Evolutionary conservation across 2,888 invertebrate species (phyloP).

Genomic region (Agelastica alni): DNA sequence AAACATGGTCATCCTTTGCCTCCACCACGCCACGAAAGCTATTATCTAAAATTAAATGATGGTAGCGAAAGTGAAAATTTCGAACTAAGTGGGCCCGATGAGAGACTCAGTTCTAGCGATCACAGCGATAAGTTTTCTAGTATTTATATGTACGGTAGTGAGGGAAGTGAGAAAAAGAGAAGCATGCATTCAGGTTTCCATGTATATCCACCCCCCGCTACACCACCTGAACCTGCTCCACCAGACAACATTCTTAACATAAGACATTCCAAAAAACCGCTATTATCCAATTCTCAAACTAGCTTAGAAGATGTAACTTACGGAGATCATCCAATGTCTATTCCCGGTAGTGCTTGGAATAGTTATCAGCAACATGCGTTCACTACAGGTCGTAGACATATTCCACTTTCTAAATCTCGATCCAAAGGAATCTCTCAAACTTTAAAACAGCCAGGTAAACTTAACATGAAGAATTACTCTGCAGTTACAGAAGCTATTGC

Average conservation of each 20-base stretch:
- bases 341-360: slow-evolving; percentile 62
- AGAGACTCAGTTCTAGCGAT: slow-evolving; percentile 66
- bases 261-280: slow-evolving; percentile 59
- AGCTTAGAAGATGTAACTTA: slow-evolving; percentile 69
- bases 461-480: slow-evolving; percentile 87
- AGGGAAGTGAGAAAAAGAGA: slow-evolving; percentile 52
- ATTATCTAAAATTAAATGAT: slow-evolving; percentile 69
- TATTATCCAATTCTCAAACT: slow-evolving; percentile 62
- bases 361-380: slow-evolving; percentile 72
- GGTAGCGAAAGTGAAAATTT: slow-evolving; percentile 70
- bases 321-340: slow-evolving; percentile 53
- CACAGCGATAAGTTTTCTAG: slow-evolving; percentile 70
- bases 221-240: slow-evolving; percentile 83
- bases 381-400: slow-evolving; percentile 70
- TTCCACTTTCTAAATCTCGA: slow-evolving; percentile 64
- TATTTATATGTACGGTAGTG: slow-evolving; percentile 67
- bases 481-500: slow-evolving; percentile 85
- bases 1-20: slow-evolving; percentile 62
- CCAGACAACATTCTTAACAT: slow-evolving; percentile 66
- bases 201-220: slow-evolving; percentile 82
- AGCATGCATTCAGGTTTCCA: slow-evolving; percentile 62
- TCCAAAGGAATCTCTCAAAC: slow-evolving; percentile 73
- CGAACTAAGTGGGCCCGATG: slow-evolving; percentile 64
- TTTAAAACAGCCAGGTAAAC: slow-evolving; percentile 83
- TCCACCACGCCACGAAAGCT: slow-evolving; percentile 79